phyloP scores from a whole-genome alignment of 2,797 vertebrate genomes.

The Falco naumanni region DNA sequence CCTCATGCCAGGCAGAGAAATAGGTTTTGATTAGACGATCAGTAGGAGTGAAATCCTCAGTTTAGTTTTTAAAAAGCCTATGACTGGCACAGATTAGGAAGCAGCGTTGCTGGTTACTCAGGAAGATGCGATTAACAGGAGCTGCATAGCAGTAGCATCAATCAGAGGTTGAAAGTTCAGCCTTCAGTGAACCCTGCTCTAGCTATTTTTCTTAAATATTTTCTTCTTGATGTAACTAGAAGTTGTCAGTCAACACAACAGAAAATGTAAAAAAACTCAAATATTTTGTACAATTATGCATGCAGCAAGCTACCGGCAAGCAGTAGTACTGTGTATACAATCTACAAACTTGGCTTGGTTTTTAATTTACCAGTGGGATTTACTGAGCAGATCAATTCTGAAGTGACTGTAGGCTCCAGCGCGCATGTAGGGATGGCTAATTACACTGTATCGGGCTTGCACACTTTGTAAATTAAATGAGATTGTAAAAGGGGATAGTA shows the following conservation, averaged over 20 bases:
- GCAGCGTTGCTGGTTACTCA: not conserved
- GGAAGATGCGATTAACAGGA: not conserved
- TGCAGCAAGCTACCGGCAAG: conserved; percentile 28
- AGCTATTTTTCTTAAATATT: not conserved
- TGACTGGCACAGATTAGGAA: not conserved
- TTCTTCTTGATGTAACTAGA: not conserved
- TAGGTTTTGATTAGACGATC: not conserved
- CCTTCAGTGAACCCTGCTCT: not conserved
- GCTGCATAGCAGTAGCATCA: not conserved
- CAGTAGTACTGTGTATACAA: not conserved
- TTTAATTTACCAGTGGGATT: not conserved
- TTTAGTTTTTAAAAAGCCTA: not conserved
- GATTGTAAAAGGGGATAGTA: conserved; percentile 47
- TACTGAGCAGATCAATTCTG: not conserved
- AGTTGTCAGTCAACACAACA: not conserved
- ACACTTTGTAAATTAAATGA: not conserved
- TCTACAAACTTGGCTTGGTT: not conserved
- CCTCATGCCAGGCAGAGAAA: not conserved
- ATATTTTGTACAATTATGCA: not conserved
- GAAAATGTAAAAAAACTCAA: not conserved
- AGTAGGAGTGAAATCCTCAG: not conserved
- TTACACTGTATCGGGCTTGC: conserved; percentile 39
- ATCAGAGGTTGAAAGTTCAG: not conserved
- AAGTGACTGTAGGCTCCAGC: conserved; percentile 32
- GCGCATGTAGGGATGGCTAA: conserved; percentile 16